Base-by-base conservation (phyloP, 2,113 vertebrate species). In the Vidua chalybeata region DNA sequence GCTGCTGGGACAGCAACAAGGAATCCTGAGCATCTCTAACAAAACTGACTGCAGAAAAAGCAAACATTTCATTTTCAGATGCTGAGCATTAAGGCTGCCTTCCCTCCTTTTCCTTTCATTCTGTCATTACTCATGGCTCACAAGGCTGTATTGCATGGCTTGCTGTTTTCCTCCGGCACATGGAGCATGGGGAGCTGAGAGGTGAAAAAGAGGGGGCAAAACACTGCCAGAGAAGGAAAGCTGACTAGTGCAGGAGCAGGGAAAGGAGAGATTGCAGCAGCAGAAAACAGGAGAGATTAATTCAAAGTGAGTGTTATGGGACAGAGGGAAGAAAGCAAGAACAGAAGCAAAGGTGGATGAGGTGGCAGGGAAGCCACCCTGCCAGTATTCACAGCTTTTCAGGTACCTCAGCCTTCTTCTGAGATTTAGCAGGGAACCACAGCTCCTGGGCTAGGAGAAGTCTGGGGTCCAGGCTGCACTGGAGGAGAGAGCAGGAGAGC, bases 151-250 rank as follows among this genome's bases (percentile, higher is more conserved):
- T 10, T 12, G 12, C 20, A 23, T 8, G 41, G 80, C 39, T 84
- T 89, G 56, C 48, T 61, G 55, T 46, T 78, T 73, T 62, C 16
- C 21, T 78, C 33, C 69, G 55, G 11, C 17, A 51, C 1, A 1
- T 5, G 3, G 23, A 91, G 16, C 7, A 3, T 10, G 37, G 46
- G 21, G 54, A 89, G 41, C 27, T 41, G 64, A 83, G 69, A 87
- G 66, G 78, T 41, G 66, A 93, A 69, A 78, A 93, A 64, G 56
- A 91, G 39, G 59, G 78, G 55, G 55, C 30, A 82, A 82, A 95
- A 13, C 43, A 31, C 12, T 24, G 11, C 43, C 12, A 49, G 55
- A 89, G 62, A 87, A 55, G 48, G 33, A 78, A 87, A 87, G 46
- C 21, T 87, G 56, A 88, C 64, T 75, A 91, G 91, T 49, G 73